phyloP scores from a whole-genome alignment of 2,888 invertebrate genomes.

The Polyommatus icarus region DNA sequence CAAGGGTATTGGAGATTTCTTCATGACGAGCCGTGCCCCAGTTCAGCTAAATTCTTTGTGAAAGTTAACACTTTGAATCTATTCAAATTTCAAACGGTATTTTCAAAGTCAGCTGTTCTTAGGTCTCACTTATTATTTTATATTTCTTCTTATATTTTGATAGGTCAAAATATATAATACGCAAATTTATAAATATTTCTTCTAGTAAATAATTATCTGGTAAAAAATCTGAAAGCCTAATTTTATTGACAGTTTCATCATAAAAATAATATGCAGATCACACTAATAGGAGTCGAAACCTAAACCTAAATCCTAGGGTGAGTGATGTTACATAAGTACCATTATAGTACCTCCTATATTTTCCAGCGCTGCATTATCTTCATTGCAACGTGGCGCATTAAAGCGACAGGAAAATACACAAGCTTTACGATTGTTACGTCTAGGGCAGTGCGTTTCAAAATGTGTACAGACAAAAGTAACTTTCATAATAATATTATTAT shows the following conservation, averaged over 20 bases:
- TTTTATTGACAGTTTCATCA: background rate
- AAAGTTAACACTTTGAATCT: slow-evolving; percentile 19
- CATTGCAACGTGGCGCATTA: slow-evolving; percentile 30
- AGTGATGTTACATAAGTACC: slow-evolving; percentile 4
- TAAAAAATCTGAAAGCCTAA: background rate
- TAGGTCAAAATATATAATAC: background rate
- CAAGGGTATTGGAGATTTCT: slow-evolving; percentile 20
- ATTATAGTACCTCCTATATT: slow-evolving; percentile 25
- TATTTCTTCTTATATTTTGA: background rate
- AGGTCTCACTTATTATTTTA: background rate
- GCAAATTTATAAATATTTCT: background rate
- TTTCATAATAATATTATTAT: no score
- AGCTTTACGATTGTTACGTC: slow-evolving; percentile 30
- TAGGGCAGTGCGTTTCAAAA: slow-evolving; percentile 25
- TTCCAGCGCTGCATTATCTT: slow-evolving; percentile 29
- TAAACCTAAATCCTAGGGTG: slow-evolving; percentile 14
- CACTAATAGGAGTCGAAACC: background rate
- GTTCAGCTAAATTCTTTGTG: slow-evolving; percentile 22
- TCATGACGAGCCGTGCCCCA: slow-evolving; percentile 6
- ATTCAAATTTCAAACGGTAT: slow-evolving; percentile 18
- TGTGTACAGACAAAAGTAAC: no score
- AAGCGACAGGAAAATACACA: slow-evolving; percentile 31
- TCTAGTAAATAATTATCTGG: no score
- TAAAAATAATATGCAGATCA: background rate
- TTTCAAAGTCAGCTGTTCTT: background rate